Base-by-base conservation (phyloP, 2,797 vertebrate species). In the Leuciscus waleckii region DNA sequence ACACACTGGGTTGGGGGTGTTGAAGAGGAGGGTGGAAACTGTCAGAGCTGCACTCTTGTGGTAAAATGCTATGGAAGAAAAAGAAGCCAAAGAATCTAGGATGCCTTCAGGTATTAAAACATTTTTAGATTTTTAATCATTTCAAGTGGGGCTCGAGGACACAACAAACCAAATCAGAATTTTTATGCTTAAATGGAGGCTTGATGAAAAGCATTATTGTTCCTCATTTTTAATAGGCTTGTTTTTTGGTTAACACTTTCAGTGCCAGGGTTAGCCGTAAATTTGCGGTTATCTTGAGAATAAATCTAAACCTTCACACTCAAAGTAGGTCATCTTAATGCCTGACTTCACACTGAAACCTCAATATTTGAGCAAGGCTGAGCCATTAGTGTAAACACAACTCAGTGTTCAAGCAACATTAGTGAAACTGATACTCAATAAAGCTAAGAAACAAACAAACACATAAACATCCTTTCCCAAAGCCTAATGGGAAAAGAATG, bases 51-150 rank as follows among this genome's bases (percentile, higher is more conserved):
- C 93, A 92, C 93, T 94, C 92, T 93, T 87, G 92, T 92, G 93
- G 92, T 92, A 92, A 90, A 92, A 91, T 91, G 90, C 92, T 90
- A 88, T 90, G 89, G 81, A 78, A 87, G 78, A 83, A 91, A 91
- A 92, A 92, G 93, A 94, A 94, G 91, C 91, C 92, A 92, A 90
- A 92, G 93, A 95, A 95, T 95, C 93, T 95, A 93, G 94, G 94
- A 94, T 95, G 94, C 94, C 95, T 94, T 93, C 92, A 94, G 95
- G 95, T 94, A 92, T 93, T 94, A 92, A 94, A 95, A 93, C 93
- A 95, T 95, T 95, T 96, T 95, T 96, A 96, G 94, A 95, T 93
- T 96, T 95, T 95, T 94, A 95, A 96, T 96, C 92, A 95, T 95
- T 95, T 94, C 92, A 93, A 94, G 92, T 90, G 91, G 89, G 65